These are phyloP conservation scores for Cyclargus thomasi DNA, from an alignment of 1,140 invertebrate genomes.

Conservation along the genomic window DNA sequence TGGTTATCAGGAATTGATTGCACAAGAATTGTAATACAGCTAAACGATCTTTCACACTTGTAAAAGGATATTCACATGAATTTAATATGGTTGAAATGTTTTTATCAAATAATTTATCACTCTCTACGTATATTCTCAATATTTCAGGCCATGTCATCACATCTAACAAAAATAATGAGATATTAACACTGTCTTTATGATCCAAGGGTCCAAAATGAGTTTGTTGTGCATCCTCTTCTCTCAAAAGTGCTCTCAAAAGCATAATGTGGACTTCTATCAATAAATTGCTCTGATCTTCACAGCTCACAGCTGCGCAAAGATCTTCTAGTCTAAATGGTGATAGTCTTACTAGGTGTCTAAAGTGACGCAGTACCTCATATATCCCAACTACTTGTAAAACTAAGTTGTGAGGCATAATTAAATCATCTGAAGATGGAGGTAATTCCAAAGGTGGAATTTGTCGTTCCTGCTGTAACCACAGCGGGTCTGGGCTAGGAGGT, in stretches of 20 bases:
- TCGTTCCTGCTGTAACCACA: slow-evolving; percentile 88
- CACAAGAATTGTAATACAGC: slow-evolving; percentile 93
- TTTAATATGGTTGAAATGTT: slow-evolving; percentile 81
- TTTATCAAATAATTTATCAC: slow-evolving; percentile 87
- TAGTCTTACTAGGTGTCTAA: slow-evolving; percentile 90
- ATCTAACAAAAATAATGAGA: slow-evolving; percentile 93
- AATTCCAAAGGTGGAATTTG: slow-evolving; percentile 86
- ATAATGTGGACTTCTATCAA: slow-evolving; percentile 95
- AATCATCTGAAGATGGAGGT: slow-evolving; percentile 93
- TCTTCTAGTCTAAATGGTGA: slow-evolving; percentile 97
- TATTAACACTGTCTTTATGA: slow-evolving; percentile 97
- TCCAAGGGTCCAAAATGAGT: slow-evolving; percentile 97
- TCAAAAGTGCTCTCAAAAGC: slow-evolving; percentile 90
- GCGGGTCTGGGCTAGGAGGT: slow-evolving; percentile 88
- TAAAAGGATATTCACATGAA: slow-evolving; percentile 92
- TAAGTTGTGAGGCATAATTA: slow-evolving; percentile 86
- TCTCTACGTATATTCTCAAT: slow-evolving; percentile 90
- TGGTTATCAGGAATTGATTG: slow-evolving; percentile 95
- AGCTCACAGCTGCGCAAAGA: slow-evolving; percentile 93
- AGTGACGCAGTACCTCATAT: slow-evolving; percentile 96
- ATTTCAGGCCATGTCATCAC: slow-evolving; percentile 96
- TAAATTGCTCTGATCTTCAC: slow-evolving; percentile 93
- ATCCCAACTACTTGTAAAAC: slow-evolving; percentile 89
- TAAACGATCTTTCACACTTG: slow-evolving; percentile 86
- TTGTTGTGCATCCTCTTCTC: slow-evolving; percentile 96